Conservation (phyloP, 2,797 vertebrate species). For the Mormyrus proboscirostris region DNA sequence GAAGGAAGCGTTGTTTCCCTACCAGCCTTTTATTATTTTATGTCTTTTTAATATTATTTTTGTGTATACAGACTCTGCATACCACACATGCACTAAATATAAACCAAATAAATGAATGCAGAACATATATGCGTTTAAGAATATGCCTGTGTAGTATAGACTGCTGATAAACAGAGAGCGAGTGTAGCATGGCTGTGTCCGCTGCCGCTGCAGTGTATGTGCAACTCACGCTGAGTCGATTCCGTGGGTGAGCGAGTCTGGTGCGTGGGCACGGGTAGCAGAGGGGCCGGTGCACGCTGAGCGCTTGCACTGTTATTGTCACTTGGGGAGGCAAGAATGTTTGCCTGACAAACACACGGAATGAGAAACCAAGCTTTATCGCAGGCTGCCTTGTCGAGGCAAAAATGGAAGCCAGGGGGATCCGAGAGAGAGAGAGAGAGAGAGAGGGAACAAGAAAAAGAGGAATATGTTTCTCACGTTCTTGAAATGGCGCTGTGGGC, state of each 20-base stretch:
- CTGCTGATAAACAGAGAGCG: conserved; percentile 14
- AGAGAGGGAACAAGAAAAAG: neutral
- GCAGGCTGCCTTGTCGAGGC: conserved; percentile 58
- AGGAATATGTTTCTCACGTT: conserved; percentile 19
- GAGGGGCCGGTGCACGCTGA: conserved; percentile 57
- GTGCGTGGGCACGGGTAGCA: conserved; percentile 75
- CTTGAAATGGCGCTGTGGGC: conserved; percentile 20
- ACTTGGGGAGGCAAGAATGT: conserved; percentile 61
- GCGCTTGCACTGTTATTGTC: conserved; percentile 68
- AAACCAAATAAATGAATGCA: neutral
- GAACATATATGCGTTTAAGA: neutral
- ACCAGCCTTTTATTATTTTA: neutral
- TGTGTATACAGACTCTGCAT: neutral
- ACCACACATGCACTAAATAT: neutral
- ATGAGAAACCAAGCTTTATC: conserved; percentile 63
- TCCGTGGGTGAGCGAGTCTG: conserved; percentile 75
- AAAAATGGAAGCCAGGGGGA: conserved; percentile 51
- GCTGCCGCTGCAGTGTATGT: conserved; percentile 38
- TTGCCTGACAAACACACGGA: conserved; percentile 69
- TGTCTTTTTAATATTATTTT: neutral
- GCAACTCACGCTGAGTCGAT: conserved; percentile 62
- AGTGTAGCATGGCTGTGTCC: conserved; percentile 4
- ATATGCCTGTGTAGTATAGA: conserved; percentile 15
- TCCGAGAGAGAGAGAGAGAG: conserved; percentile 4
- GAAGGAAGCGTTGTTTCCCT: neutral